These are phyloP conservation scores for Pimephales promelas DNA, from an alignment of 2,113 vertebrate genomes.

Conservation along the genomic window DNA sequence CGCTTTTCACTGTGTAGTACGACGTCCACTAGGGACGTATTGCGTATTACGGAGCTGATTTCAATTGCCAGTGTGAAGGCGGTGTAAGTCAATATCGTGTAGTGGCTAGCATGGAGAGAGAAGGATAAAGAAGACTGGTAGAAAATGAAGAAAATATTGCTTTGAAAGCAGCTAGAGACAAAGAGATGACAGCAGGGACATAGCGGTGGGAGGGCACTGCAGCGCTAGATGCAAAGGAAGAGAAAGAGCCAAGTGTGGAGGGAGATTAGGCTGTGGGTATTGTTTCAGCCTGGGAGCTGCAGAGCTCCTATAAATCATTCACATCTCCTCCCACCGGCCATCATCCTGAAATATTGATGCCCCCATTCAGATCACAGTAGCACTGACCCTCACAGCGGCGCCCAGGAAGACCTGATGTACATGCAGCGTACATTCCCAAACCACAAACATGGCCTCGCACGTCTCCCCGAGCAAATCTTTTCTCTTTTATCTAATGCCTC, in stretches of 20 bases:
- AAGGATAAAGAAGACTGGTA: conserved; percentile 59
- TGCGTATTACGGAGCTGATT: too few species aligned
- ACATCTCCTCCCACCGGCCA: conserved; percentile 48
- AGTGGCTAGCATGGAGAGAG: neutral
- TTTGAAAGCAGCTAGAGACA: conserved; percentile 26
- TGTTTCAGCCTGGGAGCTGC: conserved; percentile 47
- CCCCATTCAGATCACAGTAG: conserved; percentile 54
- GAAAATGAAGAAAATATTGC: conserved; percentile 39
- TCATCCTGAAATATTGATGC: conserved; percentile 60
- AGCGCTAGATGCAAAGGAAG: conserved; percentile 17
- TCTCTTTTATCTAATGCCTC: conserved; percentile 45
- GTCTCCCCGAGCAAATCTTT: conserved; percentile 47
- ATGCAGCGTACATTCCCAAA: conserved; percentile 42
- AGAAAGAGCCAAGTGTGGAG: conserved; percentile 42
- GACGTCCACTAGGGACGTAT: too few species aligned
- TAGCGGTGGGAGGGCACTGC: neutral
- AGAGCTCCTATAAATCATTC: conserved; percentile 59
- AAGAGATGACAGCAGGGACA: conserved; percentile 16
- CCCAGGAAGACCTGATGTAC: conserved; percentile 28
- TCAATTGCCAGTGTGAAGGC: too few species aligned
- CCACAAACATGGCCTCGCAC: conserved; percentile 46
- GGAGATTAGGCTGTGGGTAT: conserved; percentile 32
- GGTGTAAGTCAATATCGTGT: neutral
- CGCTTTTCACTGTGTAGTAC: too few species aligned
- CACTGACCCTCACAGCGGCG: conserved; percentile 55